A percentile compares a stretch with the other conserved stretches of the same genome.
phyloP scores from a whole-genome alignment of 2,113 vertebrate genomes.

The Phainopepla nitens region DNA sequence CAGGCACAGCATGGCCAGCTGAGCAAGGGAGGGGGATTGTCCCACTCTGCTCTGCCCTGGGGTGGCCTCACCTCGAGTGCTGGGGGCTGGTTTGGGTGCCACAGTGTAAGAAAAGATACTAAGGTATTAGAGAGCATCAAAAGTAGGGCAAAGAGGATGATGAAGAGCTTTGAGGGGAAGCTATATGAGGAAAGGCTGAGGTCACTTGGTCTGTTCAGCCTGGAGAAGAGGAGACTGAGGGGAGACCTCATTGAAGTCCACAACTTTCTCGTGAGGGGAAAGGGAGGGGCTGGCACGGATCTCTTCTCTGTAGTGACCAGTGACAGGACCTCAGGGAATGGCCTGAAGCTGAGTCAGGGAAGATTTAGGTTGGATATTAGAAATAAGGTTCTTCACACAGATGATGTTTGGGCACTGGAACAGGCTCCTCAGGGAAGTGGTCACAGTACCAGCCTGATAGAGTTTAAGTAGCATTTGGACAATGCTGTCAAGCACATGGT shows the following conservation, averaged over 20 bases:
- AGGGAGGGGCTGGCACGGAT: too few species aligned
- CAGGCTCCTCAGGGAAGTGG: not conserved
- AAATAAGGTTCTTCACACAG: not conserved
- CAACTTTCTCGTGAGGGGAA: not conserved
- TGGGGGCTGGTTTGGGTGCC: not conserved
- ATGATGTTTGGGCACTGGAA: fast-evolving
- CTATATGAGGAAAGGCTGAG: not conserved
- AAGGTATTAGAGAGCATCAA: not conserved
- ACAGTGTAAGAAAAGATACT: too few species aligned
- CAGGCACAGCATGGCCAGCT: fast-evolving
- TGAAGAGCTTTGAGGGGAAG: not conserved
- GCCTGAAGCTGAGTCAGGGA: not conserved
- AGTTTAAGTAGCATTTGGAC: not conserved
- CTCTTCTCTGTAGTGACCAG: too few species aligned
- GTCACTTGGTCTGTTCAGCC: not conserved
- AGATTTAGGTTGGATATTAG: not conserved
- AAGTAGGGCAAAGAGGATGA: not conserved
- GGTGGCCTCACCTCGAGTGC: fast-evolving
- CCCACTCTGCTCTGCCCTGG: fast-evolving
- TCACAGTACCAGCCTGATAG: not conserved
- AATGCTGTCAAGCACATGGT: not conserved
- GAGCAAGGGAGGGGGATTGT: not conserved
- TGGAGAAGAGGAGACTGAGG: not conserved
- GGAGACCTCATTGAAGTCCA: not conserved
- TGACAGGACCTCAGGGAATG: not conserved